Evolutionary conservation across 1,140 invertebrate genomes (phyloP).

Genomic region (Tribolium madens): DNA sequence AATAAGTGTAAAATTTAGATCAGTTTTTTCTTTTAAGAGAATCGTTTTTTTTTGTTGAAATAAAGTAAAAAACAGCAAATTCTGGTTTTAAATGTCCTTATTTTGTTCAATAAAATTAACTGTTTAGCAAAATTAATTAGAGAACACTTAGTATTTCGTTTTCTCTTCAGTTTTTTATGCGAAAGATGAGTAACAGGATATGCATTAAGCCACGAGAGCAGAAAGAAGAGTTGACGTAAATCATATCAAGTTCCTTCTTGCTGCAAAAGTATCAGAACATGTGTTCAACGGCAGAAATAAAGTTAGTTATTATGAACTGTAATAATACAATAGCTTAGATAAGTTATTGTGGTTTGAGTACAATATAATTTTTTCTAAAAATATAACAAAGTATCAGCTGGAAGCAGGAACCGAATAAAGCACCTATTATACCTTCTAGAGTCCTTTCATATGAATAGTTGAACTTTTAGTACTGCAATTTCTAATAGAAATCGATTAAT

Average conservation of each 20-base stretch:
- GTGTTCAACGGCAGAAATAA: background rate
- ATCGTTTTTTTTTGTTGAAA: too few relatives aligned
- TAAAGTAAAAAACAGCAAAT: too few relatives aligned
- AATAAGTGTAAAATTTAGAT: too few relatives aligned
- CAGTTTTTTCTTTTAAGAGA: too few relatives aligned
- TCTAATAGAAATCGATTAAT: slow-evolving; percentile 32
- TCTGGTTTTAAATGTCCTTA: too few relatives aligned
- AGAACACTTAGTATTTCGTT: too few relatives aligned
- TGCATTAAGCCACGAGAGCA: background rate
- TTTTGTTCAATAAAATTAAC: too few relatives aligned
- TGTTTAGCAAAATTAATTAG: too few relatives aligned
- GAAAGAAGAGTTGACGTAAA: slow-evolving; percentile 8
- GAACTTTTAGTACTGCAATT: slow-evolving; percentile 1
- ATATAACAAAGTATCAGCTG: background rate
- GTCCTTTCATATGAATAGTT: background rate
- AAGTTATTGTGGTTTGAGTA: background rate
- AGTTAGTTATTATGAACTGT: background rate
- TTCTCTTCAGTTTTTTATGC: background rate
- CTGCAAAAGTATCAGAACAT: slow-evolving; percentile 5
- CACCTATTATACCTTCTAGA: slow-evolving; percentile 11
- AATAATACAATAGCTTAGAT: background rate
- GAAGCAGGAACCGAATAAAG: background rate
- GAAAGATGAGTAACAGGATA: slow-evolving; percentile 32
- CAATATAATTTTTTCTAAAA: background rate
- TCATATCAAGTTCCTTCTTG: slow-evolving; percentile 1